Percentiles rank a stretch among this genome's conserved stretches.
These are phyloP conservation scores for Amaurobius ferox DNA, from an alignment of 2,888 invertebrate species.

Conservation along the genomic window DNA sequence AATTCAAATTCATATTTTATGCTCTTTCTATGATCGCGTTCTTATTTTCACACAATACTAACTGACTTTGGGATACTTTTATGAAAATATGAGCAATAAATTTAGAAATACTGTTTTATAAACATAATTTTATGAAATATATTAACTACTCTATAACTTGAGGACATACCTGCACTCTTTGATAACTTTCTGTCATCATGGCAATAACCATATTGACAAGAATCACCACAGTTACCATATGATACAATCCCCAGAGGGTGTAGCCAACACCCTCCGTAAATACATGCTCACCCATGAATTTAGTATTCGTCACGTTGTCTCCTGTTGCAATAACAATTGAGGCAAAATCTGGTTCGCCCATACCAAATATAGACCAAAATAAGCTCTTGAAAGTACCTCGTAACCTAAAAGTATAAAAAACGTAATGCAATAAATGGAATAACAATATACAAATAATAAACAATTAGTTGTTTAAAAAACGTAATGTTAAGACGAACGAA, in stretches of 20 bases:
- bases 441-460: too few relatives aligned
- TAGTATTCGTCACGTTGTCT: slow-evolving; percentile 64
- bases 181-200: slow-evolving; percentile 86
- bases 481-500: too few relatives aligned
- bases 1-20: too few relatives aligned
- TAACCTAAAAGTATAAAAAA: slow-evolving; percentile 78
- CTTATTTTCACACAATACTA: too few relatives aligned
- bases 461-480: too few relatives aligned
- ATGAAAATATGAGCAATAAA: too few relatives aligned
- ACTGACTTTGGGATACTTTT: too few relatives aligned
- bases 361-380: slow-evolving; percentile 85
- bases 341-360: slow-evolving; percentile 83
- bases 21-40: too few relatives aligned
- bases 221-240: slow-evolving; percentile 85
- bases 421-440: too few relatives aligned
- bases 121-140: too few relatives aligned
- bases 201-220: slow-evolving; percentile 87
- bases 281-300: slow-evolving; percentile 78
- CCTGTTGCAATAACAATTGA: slow-evolving; percentile 81
- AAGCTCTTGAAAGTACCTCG: slow-evolving; percentile 82
- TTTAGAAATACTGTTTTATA: too few relatives aligned
- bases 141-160: too few relatives aligned
- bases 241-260: slow-evolving; percentile 81
- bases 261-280: slow-evolving; percentile 84
- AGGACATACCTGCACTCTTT: slow-evolving; percentile 81